These are phyloP conservation scores for Sardina pilchardus DNA, from an alignment of 2,113 vertebrate genomes.

Conservation along the genomic window DNA sequence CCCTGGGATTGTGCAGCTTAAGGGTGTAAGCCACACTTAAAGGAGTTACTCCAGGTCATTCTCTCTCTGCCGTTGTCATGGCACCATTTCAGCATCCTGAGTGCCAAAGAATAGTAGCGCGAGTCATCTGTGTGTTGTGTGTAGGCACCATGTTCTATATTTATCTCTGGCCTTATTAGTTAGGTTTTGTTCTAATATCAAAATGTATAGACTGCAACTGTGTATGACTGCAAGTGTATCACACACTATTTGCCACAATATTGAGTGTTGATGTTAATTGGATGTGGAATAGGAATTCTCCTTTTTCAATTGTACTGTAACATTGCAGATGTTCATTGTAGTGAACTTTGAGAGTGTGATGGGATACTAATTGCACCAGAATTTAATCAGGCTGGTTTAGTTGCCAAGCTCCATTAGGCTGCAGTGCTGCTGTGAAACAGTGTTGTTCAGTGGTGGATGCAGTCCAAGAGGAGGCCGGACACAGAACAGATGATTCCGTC, in stretches of 20 bases:
- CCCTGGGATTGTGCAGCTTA: neutral
- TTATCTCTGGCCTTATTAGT: neutral
- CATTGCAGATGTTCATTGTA: neutral
- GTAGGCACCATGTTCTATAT: neutral
- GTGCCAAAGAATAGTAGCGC: neutral
- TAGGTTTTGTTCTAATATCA: neutral
- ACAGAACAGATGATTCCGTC: neutral
- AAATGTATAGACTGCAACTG: too few species aligned
- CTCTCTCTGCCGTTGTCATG: conserved; percentile 2
- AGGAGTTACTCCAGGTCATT: conserved; percentile 5
- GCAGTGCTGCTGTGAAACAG: conserved; percentile 9
- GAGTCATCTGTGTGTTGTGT: neutral
- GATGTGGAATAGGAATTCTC: neutral
- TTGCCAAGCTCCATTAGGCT: conserved; percentile 7
- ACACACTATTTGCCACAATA: neutral
- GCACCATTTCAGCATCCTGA: neutral
- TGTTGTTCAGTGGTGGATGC: neutral
- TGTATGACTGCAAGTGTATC: neutral
- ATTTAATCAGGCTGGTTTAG: neutral
- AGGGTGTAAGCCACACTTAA: conserved; percentile 21
- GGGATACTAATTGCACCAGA: neutral
- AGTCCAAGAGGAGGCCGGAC: neutral
- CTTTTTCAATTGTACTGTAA: neutral
- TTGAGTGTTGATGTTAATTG: neutral
- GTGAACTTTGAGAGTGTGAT: neutral